Evolutionary conservation across 2,888 invertebrate species (phyloP), one percentile per base, ranked within the genome.

Genomic region (Epirrhoe tristata): DNA sequence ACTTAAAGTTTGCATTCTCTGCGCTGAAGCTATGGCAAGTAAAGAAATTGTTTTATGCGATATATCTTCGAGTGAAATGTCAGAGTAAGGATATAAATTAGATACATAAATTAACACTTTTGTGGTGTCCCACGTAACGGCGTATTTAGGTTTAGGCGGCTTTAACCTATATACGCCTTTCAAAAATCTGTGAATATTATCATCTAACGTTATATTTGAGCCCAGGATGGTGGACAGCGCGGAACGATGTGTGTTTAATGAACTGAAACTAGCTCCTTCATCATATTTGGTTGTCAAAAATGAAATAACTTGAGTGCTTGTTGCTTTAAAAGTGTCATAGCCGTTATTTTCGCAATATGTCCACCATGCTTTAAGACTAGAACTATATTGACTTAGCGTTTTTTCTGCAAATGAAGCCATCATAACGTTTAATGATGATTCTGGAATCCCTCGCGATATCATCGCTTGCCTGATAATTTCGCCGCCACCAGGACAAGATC

Each of bases 391-490:
- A 39, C 10, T 56, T 16, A 71, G 57, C 3, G 74, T 74, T 7
- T 70, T 69, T n/a, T 17, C 0, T 12, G 70, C 57, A 24, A 76
- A 69, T 1, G 77, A 74, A 0, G 71, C 48, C 63, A 75, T 64
- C 8, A 75, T 31, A 46, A 76, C 69, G 5, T 72, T 53, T 8
- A 73, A 32, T 6, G 70, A 67, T 4, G n/a, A 55, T 17, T 36
- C 6, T 32, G 71, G 63, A 5, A 72, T 16, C 14, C 58, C 67
- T 3, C 52, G 61, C 3, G 50, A 66, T 39, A 72, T 7, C 39
- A 73, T 17, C 31, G 69, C 24, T 32, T 74, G 36, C 74, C 72
- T 59, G 73, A 77, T 68, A 76, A 70, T 64, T 34, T 73, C 55
- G 60, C 74, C 52, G 73, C 74, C 65, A 68, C 65, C 69, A 76